Evolutionary conservation across 2,888 invertebrate species (phyloP).

Genomic region (Caenorhabditis panamensis): DNA sequence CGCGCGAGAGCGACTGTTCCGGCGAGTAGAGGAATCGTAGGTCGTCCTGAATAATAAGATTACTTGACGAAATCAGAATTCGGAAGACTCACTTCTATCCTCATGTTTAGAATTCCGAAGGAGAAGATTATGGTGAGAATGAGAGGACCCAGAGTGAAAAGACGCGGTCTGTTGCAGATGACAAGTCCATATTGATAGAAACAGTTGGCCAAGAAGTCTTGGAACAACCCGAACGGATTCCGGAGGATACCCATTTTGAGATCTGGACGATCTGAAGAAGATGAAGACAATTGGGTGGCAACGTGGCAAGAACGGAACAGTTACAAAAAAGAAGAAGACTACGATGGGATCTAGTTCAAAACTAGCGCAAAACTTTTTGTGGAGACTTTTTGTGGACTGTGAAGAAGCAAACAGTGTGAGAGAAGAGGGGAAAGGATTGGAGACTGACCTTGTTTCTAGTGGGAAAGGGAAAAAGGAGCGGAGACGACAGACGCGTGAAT

Average conservation of each 20-base stretch:
- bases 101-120: slow-evolving; percentile 75
- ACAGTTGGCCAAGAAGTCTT: slow-evolving; percentile 74
- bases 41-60: slow-evolving; percentile 75
- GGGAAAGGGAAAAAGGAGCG: slow-evolving; percentile 15
- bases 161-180: slow-evolving; percentile 73
- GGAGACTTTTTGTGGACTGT: slow-evolving; percentile 58
- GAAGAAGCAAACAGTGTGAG: slow-evolving; percentile 40
- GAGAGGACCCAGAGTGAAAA: slow-evolving; percentile 76
- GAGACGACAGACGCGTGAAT: slow-evolving; percentile 50
- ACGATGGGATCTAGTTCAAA: slow-evolving; percentile 29
- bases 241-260: slow-evolving; percentile 54
- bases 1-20: slow-evolving; percentile 76
- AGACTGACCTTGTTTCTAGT: slow-evolving; percentile 44
- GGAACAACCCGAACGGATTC: slow-evolving; percentile 78
- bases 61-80: not conserved
- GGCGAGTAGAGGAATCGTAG: slow-evolving; percentile 81
- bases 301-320: not conserved
- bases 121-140: slow-evolving; percentile 75
- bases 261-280: slow-evolving; percentile 1
- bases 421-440: slow-evolving; percentile 19
- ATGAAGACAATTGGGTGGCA: not conserved
- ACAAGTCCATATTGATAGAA: slow-evolving; percentile 78
- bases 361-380: slow-evolving; percentile 54
- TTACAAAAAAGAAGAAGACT: slow-evolving; percentile 19
- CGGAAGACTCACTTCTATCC: slow-evolving; percentile 71